These are phyloP conservation scores for Vulpes ferrilata DNA, from an alignment of 2,113 vertebrate species.

Conservation along the genomic window DNA sequence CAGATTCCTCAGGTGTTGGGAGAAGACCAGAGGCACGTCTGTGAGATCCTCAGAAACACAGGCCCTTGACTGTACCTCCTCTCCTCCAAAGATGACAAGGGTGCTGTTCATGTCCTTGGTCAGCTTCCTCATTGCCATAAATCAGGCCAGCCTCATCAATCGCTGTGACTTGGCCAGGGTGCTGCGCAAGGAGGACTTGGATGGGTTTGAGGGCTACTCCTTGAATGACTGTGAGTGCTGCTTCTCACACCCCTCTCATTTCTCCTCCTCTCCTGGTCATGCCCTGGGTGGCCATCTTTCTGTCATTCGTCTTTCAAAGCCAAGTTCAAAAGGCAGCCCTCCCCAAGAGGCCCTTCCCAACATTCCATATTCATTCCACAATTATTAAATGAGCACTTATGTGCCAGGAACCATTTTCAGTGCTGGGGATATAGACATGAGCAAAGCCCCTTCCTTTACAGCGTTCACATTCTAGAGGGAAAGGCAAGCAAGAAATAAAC, in stretches of 20 bases:
- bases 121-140: constrained; percentile 3
- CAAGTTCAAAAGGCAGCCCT: background rate
- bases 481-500: background rate
- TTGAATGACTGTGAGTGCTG: constrained; percentile 75
- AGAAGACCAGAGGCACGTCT: background rate
- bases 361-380: background rate
- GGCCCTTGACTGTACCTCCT: background rate
- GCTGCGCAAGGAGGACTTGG: constrained; percentile 38
- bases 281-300: background rate
- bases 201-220: constrained; percentile 72
- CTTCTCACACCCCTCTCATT: accelerated
- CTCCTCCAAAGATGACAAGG: background rate
- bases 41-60: background rate
- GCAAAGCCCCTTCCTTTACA: background rate
- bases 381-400: background rate
- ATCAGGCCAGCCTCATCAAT: background rate
- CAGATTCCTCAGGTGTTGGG: background rate
- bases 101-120: background rate
- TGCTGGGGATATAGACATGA: background rate
- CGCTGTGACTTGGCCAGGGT: constrained; percentile 68
- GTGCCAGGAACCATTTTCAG: background rate
- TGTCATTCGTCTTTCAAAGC: background rate
- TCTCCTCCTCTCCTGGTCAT: background rate
- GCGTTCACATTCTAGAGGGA: background rate
- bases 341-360: background rate